Evolutionary conservation across 2,888 invertebrate species (phyloP), one percentile per base, ranked within the genome.

Genomic region (Diloba caeruleocephala): DNA sequence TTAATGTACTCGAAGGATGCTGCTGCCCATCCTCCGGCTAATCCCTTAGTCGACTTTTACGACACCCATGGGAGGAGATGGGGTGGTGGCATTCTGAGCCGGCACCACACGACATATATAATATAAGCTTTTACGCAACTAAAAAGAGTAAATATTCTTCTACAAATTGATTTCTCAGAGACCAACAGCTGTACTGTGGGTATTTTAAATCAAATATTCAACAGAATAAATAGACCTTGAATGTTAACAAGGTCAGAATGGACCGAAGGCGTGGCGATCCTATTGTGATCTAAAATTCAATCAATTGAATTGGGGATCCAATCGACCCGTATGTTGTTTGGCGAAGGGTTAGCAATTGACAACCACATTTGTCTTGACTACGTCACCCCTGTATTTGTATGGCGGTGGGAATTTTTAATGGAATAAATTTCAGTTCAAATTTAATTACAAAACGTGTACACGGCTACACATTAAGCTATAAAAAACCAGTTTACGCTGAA

Each of bases 211-310:
- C n/a, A 46, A 58, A 55, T 60, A 62, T 59, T 59, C 31, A 53
- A 66, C 52, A 44, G 37, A 52, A 42, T 59, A 71, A 56, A 56
- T 57, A 58, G 42, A 37, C 58, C 61, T 71, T 61, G 58, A 71
- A 68, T 54, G 58, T 49, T 56, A 68, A 65, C 49, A 68, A 59
- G 69, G 65, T 71, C 58, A 55, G 46, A 54, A 51, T 53, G 41
- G 56, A 58, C 28, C 36, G 67, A 41, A 49, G 68, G 68, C 55
- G 51, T 61, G 55, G 37, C 36, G 41, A 49, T 48, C 33, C 53
- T 32, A 57, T 62, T 62, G 54, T 65, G 49, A 52, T 57, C 31
- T 51, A 51, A 62, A 71, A 45, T 62, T 69, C 58, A 54, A 59
- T 52, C 41, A 53, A 68, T 54, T 62, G 48, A 59, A 71, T 57